A percentile compares a stretch with the other conserved stretches of the same genome.
phyloP scores from a whole-genome alignment of 2,113 vertebrate species.

The Protobothrops flavoviridis region DNA sequence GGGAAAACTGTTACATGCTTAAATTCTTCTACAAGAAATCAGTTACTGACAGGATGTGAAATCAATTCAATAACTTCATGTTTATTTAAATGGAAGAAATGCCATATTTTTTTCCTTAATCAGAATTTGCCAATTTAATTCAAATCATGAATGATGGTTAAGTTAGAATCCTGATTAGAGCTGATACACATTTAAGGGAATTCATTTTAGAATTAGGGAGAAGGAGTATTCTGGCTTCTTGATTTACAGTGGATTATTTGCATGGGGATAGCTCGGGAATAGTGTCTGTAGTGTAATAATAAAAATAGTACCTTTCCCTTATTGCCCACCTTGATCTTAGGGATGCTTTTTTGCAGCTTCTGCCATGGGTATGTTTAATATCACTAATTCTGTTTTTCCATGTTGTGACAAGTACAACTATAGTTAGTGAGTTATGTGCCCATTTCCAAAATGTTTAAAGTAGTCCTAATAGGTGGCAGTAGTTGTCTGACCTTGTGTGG shows the following conservation, averaged over 20 bases:
- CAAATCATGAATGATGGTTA: background rate
- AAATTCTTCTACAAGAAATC: fast-evolving
- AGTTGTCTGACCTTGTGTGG: background rate
- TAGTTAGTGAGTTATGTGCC: background rate
- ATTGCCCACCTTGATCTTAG: background rate
- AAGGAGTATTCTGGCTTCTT: background rate
- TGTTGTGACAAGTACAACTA: background rate
- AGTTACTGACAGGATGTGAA: background rate
- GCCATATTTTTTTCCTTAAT: background rate
- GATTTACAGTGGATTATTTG: background rate
- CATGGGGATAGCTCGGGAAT: background rate
- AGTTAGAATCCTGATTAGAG: background rate
- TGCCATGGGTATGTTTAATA: background rate
- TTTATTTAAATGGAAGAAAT: background rate
- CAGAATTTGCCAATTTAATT: background rate
- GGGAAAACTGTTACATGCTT: slow-evolving; percentile 81
- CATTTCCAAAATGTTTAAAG: background rate
- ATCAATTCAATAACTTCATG: background rate
- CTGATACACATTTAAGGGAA: background rate
- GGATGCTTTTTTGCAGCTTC: background rate
- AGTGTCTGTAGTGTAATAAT: background rate
- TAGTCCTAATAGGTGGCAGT: background rate
- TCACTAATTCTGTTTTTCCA: background rate
- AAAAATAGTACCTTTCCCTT: background rate
- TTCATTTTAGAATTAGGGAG: background rate